Percentiles rank a stretch among this genome's conserved stretches.
Evolutionary conservation across 2,113 vertebrate genomes (phyloP).

Genomic region (Macaca nemestrina): DNA sequence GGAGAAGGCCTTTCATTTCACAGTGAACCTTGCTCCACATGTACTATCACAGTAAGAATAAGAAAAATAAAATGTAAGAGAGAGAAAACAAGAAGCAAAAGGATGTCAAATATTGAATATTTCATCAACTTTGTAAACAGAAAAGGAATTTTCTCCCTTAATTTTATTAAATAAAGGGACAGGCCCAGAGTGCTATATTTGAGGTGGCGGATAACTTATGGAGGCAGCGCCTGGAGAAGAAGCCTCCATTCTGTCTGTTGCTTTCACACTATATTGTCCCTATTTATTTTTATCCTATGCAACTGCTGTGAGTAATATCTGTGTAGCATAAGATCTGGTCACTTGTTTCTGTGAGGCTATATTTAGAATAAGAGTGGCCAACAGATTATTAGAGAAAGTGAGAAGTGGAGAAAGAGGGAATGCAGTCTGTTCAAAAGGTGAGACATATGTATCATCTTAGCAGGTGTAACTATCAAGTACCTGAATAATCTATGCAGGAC

Average conservation of each 20-base stretch:
- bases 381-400: background rate
- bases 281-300: background rate
- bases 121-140: background rate
- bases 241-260: no score
- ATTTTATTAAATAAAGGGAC: background rate
- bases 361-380: background rate
- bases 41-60: background rate
- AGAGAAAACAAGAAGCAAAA: constrained; percentile 1
- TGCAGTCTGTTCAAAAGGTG: background rate
- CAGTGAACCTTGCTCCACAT: background rate
- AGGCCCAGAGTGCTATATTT: background rate
- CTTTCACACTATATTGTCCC: background rate
- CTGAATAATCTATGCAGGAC: background rate
- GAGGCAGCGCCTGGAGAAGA: rapidly evolving
- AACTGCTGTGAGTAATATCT: background rate
- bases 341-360: background rate
- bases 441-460: background rate
- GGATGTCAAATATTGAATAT: background rate
- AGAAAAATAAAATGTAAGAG: background rate
- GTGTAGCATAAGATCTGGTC: background rate
- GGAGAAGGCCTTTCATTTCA: constrained; percentile 11
- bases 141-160: background rate
- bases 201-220: rapidly evolving
- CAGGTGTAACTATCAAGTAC: background rate
- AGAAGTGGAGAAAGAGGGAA: background rate